Evolutionary conservation across 2,888 invertebrate genomes (phyloP).

Genomic region (Morpho deidamia): DNA sequence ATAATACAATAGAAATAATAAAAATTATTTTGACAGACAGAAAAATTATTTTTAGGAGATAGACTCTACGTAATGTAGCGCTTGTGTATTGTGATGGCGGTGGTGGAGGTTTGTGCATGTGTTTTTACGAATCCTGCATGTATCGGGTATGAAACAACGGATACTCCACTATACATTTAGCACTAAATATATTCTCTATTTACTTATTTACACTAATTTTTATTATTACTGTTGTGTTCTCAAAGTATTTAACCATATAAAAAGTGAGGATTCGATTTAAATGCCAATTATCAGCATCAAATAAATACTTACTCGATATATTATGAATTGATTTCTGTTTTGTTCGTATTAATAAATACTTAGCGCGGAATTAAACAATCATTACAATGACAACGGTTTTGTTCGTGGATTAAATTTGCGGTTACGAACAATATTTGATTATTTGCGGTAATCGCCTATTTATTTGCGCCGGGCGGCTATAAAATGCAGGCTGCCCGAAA

Average conservation of each 20-base stretch:
- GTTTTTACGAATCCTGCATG: too few relatives aligned
- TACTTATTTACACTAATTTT: too few relatives aligned
- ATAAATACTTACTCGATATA: constrained; percentile 1
- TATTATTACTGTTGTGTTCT: neutral
- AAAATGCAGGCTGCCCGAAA: neutral
- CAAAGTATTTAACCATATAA: neutral
- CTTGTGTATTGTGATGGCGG: too few relatives aligned
- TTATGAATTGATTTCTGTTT: constrained; percentile 11
- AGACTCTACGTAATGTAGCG: too few relatives aligned
- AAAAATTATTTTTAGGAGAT: too few relatives aligned
- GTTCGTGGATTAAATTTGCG: constrained; percentile 20
- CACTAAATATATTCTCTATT: too few relatives aligned
- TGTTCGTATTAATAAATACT: constrained; percentile 10
- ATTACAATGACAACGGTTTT: constrained; percentile 18
- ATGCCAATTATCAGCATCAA: neutral
- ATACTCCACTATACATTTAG: too few relatives aligned
- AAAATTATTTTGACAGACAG: too few relatives aligned
- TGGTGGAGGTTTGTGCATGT: too few relatives aligned
- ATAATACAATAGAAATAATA: too few relatives aligned
- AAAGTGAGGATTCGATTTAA: neutral
- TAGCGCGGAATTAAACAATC: constrained; percentile 13
- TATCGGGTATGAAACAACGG: too few relatives aligned
- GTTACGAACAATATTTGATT: constrained; percentile 18
- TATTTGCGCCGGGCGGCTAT: neutral
- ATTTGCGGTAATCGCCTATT: constrained; percentile 15